Base-by-base conservation (phyloP, 2,113 vertebrate genomes). In the Glaucomys volans region DNA sequence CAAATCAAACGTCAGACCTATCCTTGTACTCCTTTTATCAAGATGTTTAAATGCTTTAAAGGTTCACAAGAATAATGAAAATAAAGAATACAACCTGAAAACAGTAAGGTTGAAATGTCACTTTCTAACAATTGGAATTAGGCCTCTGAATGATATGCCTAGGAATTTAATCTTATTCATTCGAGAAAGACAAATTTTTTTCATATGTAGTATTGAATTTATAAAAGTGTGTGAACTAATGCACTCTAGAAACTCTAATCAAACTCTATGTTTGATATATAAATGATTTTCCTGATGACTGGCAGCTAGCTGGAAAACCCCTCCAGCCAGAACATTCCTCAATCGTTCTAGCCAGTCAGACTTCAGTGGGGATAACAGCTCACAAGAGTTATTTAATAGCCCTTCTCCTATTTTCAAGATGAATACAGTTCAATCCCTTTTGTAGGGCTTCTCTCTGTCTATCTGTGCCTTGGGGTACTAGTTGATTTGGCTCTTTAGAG, bases 221-320 rank as follows among this genome's bases (percentile, higher is more conserved):
- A 89, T 47, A 42, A 32, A 95, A 93, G 57, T 26, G 67, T 89
- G 75, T 94, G 74, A 96, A 95, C 32, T 71, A 59, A 66, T 80
- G 66, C 16, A 74, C 80, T 94, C 90, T 37, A 54, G 18, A 50
- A n/a, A n/a, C n/a, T n/a, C n/a, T n/a, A n/a, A n/a, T n/a, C n/a
- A n/a, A n/a, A n/a, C n/a, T n/a, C n/a, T n/a, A n/a, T 57, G 14
- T 40, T 90, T 81, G 64, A 40, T 71, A 59, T n/a, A 54, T 69
- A 66, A 95, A 84, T 2, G 28, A 52, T 91, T 95, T 96, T 91
- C 59, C 44, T 84, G 32, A 79, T 91, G 66, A 84, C 40, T 4
- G 18, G n/a, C 37, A 80, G 69, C 42, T 71, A 35, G 37, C 47
- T 97, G 86, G 95, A 96, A 93, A 96, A 89, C 72, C 88, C 81